Evolutionary conservation across 2,113 vertebrate species (phyloP).

Genomic region (Onychorhynchus coronatus): DNA sequence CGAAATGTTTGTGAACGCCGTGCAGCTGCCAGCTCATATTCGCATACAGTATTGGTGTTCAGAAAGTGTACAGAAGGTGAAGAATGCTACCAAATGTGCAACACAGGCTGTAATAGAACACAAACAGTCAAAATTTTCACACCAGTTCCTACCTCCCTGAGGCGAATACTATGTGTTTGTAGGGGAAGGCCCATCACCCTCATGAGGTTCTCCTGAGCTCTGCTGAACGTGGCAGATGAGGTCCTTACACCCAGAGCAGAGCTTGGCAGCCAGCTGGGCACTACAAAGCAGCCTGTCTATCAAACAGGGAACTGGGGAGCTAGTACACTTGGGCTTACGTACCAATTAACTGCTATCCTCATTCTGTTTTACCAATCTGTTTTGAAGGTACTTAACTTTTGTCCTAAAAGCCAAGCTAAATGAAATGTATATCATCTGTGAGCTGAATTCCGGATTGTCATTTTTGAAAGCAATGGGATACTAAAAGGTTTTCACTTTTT

Average conservation of each 20-base stretch:
- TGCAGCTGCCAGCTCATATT: background rate
- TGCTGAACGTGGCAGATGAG: background rate
- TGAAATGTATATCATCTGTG: background rate
- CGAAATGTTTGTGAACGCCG: background rate
- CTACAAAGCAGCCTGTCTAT: background rate
- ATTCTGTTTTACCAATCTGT: background rate
- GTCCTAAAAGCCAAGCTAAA: background rate
- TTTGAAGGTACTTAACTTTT: background rate
- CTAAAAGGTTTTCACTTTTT: background rate
- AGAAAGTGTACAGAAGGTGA: background rate
- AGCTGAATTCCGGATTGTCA: background rate
- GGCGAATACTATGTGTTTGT: background rate
- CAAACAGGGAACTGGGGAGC: background rate
- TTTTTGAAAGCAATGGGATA: background rate
- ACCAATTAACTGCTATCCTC: too few species aligned
- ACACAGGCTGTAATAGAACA: background rate
- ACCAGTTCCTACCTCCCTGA: background rate
- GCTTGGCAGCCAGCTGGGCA: background rate
- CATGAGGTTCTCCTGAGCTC: background rate
- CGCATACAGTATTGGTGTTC: background rate
- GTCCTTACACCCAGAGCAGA: background rate
- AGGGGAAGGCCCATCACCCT: accelerated
- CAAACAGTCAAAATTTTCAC: background rate
- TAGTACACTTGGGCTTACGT: background rate
- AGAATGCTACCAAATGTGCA: background rate